These are phyloP conservation scores for Acestrorhynchus altus DNA, from an alignment of 2,797 vertebrate genomes.

Conservation along the genomic window DNA sequence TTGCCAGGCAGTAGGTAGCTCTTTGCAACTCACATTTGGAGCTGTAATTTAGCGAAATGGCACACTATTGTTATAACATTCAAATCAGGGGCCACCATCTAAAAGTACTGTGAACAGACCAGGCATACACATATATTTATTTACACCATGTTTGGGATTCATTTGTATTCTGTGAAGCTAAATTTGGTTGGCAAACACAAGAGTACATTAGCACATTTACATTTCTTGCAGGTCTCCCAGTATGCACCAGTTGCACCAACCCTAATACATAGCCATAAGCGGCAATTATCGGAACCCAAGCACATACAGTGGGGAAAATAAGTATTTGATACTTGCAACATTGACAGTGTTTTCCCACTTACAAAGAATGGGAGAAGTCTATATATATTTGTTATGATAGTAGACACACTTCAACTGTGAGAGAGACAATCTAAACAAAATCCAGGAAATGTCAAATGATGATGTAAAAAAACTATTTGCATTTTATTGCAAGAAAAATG, in stretches of 20 bases:
- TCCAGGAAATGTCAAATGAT: no score
- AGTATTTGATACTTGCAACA: no score
- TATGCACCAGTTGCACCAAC: neutral
- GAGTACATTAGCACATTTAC: conserved; percentile 12
- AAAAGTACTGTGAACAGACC: conserved; percentile 8
- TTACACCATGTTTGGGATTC: neutral
- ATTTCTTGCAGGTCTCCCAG: conserved; percentile 7
- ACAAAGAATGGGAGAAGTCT: no score
- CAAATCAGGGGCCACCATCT: conserved; percentile 13
- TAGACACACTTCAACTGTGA: no score
- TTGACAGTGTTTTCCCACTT: no score
- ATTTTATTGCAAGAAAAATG: no score
- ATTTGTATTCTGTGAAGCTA: neutral
- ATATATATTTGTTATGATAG: no score
- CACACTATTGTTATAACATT: neutral
- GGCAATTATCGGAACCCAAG: no score
- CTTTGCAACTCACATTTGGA: conserved; percentile 37
- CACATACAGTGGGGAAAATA: no score
- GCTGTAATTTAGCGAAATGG: conserved; percentile 41
- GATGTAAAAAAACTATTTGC: no score
- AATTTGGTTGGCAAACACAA: conserved; percentile 14
- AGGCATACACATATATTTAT: neutral
- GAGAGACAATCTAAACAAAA: no score
- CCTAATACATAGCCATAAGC: no score
- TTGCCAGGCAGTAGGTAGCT: neutral